Evolutionary conservation across 2,113 vertebrate genomes (phyloP).

Genomic region (Semnornis frantzii): DNA sequence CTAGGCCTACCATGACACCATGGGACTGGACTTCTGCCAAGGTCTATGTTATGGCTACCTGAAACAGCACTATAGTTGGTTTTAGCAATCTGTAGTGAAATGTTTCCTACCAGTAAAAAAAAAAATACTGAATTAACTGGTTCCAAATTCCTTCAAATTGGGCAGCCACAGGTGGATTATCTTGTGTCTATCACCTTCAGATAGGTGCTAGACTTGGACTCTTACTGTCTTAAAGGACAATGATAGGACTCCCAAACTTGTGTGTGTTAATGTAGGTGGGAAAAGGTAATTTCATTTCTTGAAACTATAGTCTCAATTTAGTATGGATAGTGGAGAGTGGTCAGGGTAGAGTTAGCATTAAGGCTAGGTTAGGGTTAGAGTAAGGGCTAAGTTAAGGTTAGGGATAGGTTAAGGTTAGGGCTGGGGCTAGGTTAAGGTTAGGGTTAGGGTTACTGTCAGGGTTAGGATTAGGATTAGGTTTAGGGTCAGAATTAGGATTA

Average conservation of each 20-base stretch:
- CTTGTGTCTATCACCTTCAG: background rate
- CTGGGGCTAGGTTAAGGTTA: too few species aligned
- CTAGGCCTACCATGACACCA: too few species aligned
- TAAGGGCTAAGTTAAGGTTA: too few species aligned
- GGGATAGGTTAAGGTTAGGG: too few species aligned
- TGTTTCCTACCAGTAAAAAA: conserved; percentile 48
- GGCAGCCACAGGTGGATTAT: background rate
- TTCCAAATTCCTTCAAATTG: conserved; percentile 1
- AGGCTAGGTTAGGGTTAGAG: too few species aligned
- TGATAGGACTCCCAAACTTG: background rate
- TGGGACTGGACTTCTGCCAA: conserved; percentile 43
- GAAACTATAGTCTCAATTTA: background rate
- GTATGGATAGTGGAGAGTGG: background rate
- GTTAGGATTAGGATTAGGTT: too few species aligned
- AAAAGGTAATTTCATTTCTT: background rate
- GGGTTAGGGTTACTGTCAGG: too few species aligned
- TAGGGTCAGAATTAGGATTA: too few species aligned
- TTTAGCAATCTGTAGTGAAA: conserved; percentile 38
- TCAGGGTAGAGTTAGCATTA: background rate
- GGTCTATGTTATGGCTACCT: conserved; percentile 11
- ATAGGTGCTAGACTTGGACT: background rate
- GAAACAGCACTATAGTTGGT: background rate
- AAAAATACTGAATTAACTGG: background rate
- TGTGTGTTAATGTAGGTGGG: background rate
- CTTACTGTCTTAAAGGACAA: background rate